Conservation (phyloP, 2,888 invertebrate genomes). For the Tachina lurida region DNA sequence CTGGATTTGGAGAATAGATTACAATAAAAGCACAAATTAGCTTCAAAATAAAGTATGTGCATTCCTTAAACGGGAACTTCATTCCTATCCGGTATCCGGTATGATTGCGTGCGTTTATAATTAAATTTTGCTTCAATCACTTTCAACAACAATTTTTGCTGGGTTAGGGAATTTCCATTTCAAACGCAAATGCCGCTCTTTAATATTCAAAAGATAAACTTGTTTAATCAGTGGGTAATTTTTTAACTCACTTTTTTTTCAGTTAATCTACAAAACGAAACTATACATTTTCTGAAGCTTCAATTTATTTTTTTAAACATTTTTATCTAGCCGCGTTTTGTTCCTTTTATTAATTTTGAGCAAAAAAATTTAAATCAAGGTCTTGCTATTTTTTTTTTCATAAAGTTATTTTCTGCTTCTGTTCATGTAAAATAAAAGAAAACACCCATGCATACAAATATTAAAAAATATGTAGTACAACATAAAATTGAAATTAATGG, state of each 20-base stretch:
- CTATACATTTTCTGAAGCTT: slow-evolving; percentile 7
- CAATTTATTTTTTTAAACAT: slow-evolving; percentile 43
- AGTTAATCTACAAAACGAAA: slow-evolving; percentile 15
- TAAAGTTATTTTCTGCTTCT: neutral
- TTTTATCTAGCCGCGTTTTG: slow-evolving; percentile 3
- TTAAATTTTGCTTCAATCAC: neutral
- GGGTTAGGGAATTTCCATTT: neutral
- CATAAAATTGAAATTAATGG: slow-evolving; percentile 68
- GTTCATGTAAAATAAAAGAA: neutral
- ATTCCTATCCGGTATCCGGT: too few species aligned
- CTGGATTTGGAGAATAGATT: too few species aligned
- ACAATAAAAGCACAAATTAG: too few species aligned
- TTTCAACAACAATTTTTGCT: neutral
- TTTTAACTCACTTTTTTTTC: slow-evolving; percentile 8
- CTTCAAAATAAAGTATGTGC: too few species aligned
- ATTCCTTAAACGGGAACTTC: too few species aligned
- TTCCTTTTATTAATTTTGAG: slow-evolving; percentile 56
- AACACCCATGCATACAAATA: neutral
- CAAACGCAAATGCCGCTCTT: neutral
- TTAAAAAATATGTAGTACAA: slow-evolving; percentile 12
- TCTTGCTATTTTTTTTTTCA: slow-evolving; percentile 33
- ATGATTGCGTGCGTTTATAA: too few species aligned
- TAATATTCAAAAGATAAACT: neutral
- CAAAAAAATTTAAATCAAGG: slow-evolving; percentile 63
- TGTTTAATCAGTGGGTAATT: slow-evolving; percentile 2